These are phyloP conservation scores for Branchellion lobata DNA, from an alignment of 2,888 invertebrate genomes.

Conservation along the genomic window DNA sequence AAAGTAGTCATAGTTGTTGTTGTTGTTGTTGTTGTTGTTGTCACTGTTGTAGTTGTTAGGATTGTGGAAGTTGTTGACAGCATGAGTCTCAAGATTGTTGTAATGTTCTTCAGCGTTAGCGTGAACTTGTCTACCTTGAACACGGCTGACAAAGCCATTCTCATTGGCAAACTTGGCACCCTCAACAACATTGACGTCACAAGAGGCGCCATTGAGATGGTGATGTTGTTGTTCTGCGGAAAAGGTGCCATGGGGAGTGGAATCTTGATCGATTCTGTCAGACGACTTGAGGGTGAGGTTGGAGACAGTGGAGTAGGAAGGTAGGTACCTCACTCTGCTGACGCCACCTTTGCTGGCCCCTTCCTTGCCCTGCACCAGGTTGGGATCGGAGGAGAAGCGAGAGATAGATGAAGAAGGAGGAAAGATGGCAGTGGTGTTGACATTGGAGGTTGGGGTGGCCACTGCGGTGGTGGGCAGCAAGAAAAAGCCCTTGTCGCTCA, in stretches of 20 bases:
- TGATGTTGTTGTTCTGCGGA: too few relatives aligned
- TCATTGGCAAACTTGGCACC: too few relatives aligned
- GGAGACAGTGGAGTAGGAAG: slow-evolving; percentile 19
- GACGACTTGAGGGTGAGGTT: slow-evolving; percentile 19
- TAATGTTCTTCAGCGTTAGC: too few relatives aligned
- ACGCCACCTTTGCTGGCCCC: neutral
- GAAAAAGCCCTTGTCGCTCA: neutral
- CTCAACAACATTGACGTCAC: too few relatives aligned
- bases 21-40: neutral
- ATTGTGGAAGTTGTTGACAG: too few relatives aligned
- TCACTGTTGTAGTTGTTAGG: neutral
- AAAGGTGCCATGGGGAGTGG: too few relatives aligned
- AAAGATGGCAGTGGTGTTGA: neutral
- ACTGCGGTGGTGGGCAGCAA: neutral
- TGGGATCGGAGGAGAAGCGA: slow-evolving; percentile 34
- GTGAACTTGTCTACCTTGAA: too few relatives aligned
- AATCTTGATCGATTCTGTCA: too few relatives aligned
- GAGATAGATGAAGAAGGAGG: neutral
- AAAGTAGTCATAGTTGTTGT: neutral
- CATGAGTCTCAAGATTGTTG: too few relatives aligned
- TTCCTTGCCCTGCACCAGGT: slow-evolving; percentile 2
- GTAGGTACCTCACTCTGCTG: slow-evolving; percentile 18
- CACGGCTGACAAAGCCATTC: too few relatives aligned
- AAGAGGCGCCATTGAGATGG: too few relatives aligned
- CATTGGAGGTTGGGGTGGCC: neutral